Conservation (phyloP, 2,797 vertebrate species). For the Characodon lateralis region DNA sequence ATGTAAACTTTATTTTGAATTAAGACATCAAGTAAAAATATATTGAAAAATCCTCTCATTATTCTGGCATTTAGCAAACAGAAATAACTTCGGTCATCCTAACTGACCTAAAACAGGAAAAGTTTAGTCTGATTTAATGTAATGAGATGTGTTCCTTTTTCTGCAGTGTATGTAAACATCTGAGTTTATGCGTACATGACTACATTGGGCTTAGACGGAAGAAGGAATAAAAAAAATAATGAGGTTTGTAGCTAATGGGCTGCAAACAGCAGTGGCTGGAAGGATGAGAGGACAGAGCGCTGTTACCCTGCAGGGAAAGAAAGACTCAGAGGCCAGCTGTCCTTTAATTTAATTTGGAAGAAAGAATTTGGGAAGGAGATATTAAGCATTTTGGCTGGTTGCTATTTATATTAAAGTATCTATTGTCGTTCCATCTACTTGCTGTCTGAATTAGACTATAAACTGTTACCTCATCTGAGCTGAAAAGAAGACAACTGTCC, state of each 20-base stretch:
- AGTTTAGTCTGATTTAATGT: not conserved
- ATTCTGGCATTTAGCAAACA: not conserved
- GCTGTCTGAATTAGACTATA: slow-evolving; percentile 11
- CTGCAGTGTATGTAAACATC: not conserved
- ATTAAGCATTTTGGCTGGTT: slow-evolving; percentile 46
- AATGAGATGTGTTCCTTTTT: not conserved
- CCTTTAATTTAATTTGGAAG: slow-evolving; percentile 67
- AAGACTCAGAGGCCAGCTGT: slow-evolving; percentile 52
- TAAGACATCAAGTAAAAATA: not conserved
- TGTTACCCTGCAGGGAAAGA: slow-evolving; percentile 54
- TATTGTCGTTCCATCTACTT: slow-evolving; percentile 47
- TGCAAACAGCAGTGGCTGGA: slow-evolving; percentile 58
- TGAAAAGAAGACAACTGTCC: not conserved
- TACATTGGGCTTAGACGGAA: too few relatives aligned
- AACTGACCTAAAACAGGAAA: not conserved
- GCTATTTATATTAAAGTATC: slow-evolving; percentile 56
- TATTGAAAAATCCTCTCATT: not conserved
- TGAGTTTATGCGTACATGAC: not conserved
- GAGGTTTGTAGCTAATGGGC: slow-evolving; percentile 47
- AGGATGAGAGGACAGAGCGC: slow-evolving; percentile 17
- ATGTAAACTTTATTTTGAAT: not conserved
- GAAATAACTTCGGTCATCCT: not conserved
- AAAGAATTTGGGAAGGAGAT: slow-evolving; percentile 53
- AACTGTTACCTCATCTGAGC: slow-evolving; percentile 1
- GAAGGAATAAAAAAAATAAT: slow-evolving; percentile 12